Conservation (phyloP, 2,797 vertebrate genomes). For the Ara ararauna region DNA sequence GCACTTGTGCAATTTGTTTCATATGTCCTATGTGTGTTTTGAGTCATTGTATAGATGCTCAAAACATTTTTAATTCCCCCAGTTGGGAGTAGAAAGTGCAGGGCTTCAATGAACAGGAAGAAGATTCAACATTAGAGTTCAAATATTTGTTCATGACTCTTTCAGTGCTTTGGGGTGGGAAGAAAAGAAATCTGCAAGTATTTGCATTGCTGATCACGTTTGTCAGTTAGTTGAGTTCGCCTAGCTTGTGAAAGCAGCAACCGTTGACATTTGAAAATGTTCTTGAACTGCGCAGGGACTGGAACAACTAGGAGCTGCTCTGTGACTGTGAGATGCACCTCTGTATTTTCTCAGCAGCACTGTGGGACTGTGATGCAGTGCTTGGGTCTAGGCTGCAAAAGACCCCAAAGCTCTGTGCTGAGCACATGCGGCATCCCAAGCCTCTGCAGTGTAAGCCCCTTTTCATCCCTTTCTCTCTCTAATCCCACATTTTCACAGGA, state of each 20-base stretch:
- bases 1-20: neutral
- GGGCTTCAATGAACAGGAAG: neutral
- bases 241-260: neutral
- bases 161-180: neutral
- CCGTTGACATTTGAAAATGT: neutral
- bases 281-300: neutral
- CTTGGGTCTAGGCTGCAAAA: fast-evolving
- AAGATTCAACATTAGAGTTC: neutral
- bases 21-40: neutral
- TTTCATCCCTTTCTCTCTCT: neutral
- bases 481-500: neutral
- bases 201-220: conserved; percentile 17
- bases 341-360: neutral
- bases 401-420: fast-evolving
- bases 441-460: neutral
- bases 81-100: neutral
- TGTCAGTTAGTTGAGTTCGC: neutral
- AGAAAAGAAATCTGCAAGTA: neutral
- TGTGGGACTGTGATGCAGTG: neutral
- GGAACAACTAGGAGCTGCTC: neutral
- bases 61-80: neutral
- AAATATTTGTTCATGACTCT: conserved; percentile 14
- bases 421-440: fast-evolving
- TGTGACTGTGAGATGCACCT: neutral
- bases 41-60: neutral